phyloP scores from a whole-genome alignment of 2,797 vertebrate species.

The Coregonus suidteri region DNA sequence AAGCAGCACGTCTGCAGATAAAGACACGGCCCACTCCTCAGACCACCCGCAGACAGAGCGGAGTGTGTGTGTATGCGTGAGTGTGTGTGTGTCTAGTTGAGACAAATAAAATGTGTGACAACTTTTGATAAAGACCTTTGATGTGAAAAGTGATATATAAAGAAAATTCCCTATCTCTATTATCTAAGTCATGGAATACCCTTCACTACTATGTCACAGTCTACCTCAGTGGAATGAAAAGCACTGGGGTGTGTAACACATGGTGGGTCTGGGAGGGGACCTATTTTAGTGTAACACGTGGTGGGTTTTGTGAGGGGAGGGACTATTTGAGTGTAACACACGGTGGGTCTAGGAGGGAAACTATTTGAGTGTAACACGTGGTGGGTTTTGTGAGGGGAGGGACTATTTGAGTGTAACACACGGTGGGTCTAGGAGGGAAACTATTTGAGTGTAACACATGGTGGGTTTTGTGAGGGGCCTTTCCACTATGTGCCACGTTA shows the following conservation, averaged over 20 bases:
- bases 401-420: conserved; percentile 19
- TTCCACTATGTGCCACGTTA: conserved; percentile 22
- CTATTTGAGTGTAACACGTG: conserved; percentile 24
- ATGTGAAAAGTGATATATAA: not conserved
- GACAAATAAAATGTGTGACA: not conserved
- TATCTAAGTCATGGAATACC: not conserved
- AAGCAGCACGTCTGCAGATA: conserved; percentile 10
- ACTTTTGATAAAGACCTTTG: not conserved
- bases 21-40: conserved; percentile 2
- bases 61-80: not conserved
- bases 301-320: not conserved
- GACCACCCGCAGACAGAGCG: not conserved
- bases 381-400: conserved; percentile 2
- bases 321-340: conserved; percentile 15
- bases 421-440: not conserved
- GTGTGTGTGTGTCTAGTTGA: not conserved
- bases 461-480: conserved; percentile 10
- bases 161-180: not conserved
- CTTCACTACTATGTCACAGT: not conserved
- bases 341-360: not conserved
- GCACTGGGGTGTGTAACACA: not conserved
- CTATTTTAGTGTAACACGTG: conserved; percentile 19
- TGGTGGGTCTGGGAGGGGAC: not conserved
- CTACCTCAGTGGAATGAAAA: not conserved
- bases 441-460: conserved; percentile 23